phyloP scores from a whole-genome alignment of 2,113 vertebrate species.

The Falcunculus frontatus region DNA sequence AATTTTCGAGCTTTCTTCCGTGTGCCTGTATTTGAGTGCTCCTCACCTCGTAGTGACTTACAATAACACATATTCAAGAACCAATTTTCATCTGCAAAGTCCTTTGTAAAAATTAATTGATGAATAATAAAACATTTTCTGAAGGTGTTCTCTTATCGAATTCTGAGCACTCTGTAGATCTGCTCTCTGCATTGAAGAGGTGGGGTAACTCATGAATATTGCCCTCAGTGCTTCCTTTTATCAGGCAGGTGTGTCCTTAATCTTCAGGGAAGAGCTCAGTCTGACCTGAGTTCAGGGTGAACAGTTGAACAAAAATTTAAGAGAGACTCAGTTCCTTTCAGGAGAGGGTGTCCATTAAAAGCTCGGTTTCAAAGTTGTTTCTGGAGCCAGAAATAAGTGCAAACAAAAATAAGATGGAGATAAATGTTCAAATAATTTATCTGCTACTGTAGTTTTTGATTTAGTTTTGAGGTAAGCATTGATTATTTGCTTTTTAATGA shows the following conservation, averaged over 20 bases:
- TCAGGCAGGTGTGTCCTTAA: background rate
- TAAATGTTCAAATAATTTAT: background rate
- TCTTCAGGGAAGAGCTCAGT: background rate
- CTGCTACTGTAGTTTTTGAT: background rate
- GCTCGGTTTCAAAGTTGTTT: background rate
- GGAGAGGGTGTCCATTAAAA: background rate
- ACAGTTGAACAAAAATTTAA: background rate
- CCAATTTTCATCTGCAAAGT: background rate
- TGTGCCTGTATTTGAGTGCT: background rate
- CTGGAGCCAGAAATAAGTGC: background rate
- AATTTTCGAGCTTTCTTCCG: background rate
- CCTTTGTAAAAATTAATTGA: background rate
- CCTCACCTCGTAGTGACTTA: background rate
- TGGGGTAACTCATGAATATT: background rate
- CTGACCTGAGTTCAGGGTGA: background rate
- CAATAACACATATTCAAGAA: background rate
- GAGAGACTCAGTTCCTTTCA: background rate
- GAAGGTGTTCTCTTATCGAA: background rate
- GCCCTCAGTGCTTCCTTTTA: background rate
- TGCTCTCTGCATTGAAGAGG: background rate
- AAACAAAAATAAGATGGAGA: background rate
- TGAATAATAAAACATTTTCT: background rate
- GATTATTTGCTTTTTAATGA: conserved; percentile 34
- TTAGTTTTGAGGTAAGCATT: conserved; percentile 9
- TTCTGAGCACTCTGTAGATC: background rate